These are phyloP conservation scores for Galaxias olidus DNA, from an alignment of 2,797 vertebrate species.

Conservation along the genomic window DNA sequence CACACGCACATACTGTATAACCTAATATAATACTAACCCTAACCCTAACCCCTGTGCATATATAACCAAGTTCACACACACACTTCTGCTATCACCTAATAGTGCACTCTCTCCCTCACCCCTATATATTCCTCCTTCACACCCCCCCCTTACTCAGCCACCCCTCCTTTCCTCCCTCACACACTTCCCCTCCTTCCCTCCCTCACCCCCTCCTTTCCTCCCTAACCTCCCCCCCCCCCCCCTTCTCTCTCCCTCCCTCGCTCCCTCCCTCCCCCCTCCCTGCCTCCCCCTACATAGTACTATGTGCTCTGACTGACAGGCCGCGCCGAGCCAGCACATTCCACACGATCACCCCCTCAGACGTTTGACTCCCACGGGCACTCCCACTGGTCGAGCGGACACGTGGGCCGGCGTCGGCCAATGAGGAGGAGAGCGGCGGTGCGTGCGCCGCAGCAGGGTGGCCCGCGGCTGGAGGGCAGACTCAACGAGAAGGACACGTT, in stretches of 20 bases:
- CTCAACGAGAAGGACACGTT: slow-evolving; percentile 48
- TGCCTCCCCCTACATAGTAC: slow-evolving; percentile 66
- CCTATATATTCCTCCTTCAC: neutral
- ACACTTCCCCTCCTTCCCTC: slow-evolving; percentile 45
- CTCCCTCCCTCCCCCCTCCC: slow-evolving; percentile 47
- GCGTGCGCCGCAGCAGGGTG: slow-evolving; percentile 40
- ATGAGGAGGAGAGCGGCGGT: slow-evolving; percentile 62
- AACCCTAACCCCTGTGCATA: too few relatives aligned
- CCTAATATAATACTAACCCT: too few relatives aligned
- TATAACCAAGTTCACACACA: neutral
- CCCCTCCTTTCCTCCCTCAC: neutral
- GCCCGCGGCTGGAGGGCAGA: slow-evolving; percentile 67
- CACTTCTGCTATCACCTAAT: slow-evolving; percentile 64
- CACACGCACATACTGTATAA: slow-evolving; percentile 10
- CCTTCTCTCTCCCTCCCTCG: slow-evolving; percentile 25
- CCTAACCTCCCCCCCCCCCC: too few relatives aligned
- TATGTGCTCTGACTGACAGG: slow-evolving; percentile 78
- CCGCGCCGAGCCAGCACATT: slow-evolving; percentile 79
- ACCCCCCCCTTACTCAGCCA: slow-evolving; percentile 51
- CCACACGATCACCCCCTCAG: slow-evolving; percentile 83
- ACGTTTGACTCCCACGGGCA: slow-evolving; percentile 73
- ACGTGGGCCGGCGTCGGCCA: slow-evolving; percentile 63
- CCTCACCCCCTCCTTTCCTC: slow-evolving; percentile 25
- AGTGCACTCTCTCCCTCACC: slow-evolving; percentile 46
- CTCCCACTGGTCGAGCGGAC: slow-evolving; percentile 73